Conservation (phyloP, 1,140 invertebrate genomes). For the Drosophila sp. region DNA sequence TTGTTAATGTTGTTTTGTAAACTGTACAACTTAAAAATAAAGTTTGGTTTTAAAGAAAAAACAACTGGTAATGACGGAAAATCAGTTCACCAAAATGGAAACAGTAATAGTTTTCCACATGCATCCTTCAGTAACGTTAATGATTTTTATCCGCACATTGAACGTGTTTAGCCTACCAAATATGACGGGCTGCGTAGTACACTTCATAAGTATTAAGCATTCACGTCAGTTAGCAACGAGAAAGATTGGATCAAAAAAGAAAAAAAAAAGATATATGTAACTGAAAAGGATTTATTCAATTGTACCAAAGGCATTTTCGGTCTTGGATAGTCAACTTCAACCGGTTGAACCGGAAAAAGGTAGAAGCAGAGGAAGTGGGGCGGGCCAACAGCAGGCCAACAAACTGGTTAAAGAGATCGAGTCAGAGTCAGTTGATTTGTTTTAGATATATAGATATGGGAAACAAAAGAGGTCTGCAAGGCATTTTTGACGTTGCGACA, state of each 20-base stretch:
- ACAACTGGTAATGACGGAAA: no score
- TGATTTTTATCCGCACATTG: conserved; percentile 39
- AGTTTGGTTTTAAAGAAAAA: no score
- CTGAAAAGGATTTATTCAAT: conserved; percentile 24
- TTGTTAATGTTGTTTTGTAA: no score
- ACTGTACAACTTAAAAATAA: no score
- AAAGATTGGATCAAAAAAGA: conserved; percentile 24
- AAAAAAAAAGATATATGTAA: conserved; percentile 64
- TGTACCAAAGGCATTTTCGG: conserved; percentile 23
- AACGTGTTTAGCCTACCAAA: conserved; percentile 57
- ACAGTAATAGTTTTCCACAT: background rate
- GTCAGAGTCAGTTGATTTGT: background rate
- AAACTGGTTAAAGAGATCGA: conserved; percentile 33
- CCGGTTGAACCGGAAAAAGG: conserved; percentile 61
- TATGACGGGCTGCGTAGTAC: conserved; percentile 23
- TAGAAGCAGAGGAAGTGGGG: conserved; percentile 42
- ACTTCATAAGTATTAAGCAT: conserved; percentile 49
- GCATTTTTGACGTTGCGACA: conserved; percentile 38
- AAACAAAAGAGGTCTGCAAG: conserved; percentile 52
- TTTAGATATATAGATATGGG: conserved; percentile 7
- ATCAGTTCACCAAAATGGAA: no score
- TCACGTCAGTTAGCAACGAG: conserved; percentile 37
- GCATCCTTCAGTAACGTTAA: conserved; percentile 16
- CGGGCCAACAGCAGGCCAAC: conserved; percentile 43
- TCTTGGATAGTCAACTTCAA: conserved; percentile 68